phyloP scores from a whole-genome alignment of 2,113 vertebrate genomes.

The Sylvilagus bachmani region DNA sequence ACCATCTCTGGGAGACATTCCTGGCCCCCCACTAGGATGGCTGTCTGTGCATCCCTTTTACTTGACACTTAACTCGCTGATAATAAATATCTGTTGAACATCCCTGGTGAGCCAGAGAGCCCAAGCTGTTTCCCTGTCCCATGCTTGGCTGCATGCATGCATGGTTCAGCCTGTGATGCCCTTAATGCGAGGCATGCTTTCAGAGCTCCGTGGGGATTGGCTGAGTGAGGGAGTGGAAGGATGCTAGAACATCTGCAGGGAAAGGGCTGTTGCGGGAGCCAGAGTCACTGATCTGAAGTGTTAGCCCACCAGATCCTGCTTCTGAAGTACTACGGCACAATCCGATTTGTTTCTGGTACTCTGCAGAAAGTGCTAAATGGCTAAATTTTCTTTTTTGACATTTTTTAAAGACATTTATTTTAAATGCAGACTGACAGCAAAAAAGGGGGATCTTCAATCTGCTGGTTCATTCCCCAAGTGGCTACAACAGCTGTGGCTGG shows the following conservation, averaged over 20 bases:
- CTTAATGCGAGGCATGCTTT: background rate
- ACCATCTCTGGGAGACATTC: background rate
- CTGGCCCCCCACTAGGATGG: background rate
- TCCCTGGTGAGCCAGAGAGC: background rate
- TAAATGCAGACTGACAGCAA: too few species aligned
- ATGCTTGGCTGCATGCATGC: background rate
- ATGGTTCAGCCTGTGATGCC: background rate
- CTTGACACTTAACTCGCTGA: background rate
- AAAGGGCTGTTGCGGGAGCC: background rate
- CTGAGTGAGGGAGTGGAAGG: background rate
- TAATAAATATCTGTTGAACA: constrained; percentile 22
- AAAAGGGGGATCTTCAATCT: too few species aligned
- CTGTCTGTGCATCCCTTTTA: background rate
- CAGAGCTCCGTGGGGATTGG: background rate
- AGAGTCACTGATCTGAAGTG: background rate
- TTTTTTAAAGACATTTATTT: too few species aligned
- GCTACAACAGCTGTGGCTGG: too few species aligned
- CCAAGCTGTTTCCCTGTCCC: background rate
- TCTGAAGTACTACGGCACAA: background rate
- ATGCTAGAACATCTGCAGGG: background rate
- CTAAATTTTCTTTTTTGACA: background rate
- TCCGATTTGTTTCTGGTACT: background rate
- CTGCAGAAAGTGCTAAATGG: background rate
- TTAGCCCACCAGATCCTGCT: background rate
- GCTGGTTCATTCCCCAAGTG: too few species aligned